These are phyloP conservation scores for Drosophila maculinotata DNA, from an alignment of 2,888 invertebrate species.

Conservation along the genomic window DNA sequence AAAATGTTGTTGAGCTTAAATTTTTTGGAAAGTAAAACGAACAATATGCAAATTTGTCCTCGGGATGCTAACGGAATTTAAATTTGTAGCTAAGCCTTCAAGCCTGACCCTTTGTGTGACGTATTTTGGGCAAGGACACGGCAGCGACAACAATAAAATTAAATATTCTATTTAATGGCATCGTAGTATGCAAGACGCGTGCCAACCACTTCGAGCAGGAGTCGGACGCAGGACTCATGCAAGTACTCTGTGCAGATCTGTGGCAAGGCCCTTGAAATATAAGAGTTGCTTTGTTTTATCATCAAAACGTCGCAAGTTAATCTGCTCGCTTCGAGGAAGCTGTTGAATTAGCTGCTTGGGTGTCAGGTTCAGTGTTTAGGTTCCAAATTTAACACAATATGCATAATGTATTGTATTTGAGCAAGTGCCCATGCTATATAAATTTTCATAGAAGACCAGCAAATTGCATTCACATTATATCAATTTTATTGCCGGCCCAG, in stretches of 20 bases:
- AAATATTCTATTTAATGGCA: conserved; percentile 79
- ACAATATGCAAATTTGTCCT: conserved; percentile 73
- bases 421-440: conserved; percentile 4
- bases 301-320: conserved; percentile 27
- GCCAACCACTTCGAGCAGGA: conserved; percentile 8
- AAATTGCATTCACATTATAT: conserved; percentile 70
- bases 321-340: conserved; percentile 8
- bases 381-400: conserved; percentile 13
- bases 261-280: too few species aligned
- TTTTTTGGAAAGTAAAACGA: conserved; percentile 43
- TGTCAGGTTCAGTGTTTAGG: conserved; percentile 5
- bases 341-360: conserved; percentile 5
- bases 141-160: conserved; percentile 69
- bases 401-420: background rate
- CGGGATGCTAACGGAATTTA: conserved; percentile 71
- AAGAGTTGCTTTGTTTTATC: conserved; percentile 10
- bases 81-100: conserved; percentile 68
- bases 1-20: conserved; percentile 47
- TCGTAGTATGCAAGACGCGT: conserved; percentile 60
- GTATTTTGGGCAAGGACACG: conserved; percentile 59
- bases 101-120: conserved; percentile 72
- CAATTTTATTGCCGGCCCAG: conserved; percentile 62
- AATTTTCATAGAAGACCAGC: conserved; percentile 9
- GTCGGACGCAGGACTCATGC: background rate
- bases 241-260: too few species aligned